Conservation (phyloP, 2,113 vertebrate species). For the Pachyramphus minor region DNA sequence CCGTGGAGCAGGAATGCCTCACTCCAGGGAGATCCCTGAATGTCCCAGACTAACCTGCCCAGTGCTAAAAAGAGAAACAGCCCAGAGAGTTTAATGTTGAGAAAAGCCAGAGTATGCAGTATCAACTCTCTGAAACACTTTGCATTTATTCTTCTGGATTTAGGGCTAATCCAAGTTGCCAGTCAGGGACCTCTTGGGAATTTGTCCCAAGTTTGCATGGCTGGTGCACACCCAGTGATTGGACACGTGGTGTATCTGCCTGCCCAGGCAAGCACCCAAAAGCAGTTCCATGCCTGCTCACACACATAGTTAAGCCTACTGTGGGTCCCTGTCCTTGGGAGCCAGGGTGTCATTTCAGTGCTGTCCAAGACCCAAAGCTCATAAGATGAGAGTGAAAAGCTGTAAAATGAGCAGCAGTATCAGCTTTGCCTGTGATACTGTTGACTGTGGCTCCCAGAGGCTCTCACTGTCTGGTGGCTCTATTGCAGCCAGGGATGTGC, state of each 20-base stretch:
- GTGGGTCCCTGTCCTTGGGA: not conserved
- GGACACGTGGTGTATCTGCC: not conserved
- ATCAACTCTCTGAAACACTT: not conserved
- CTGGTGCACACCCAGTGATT: not conserved
- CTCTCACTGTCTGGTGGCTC: not conserved
- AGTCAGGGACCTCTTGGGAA: not conserved
- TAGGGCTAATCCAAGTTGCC: not conserved
- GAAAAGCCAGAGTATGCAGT: not conserved
- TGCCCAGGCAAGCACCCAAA: not conserved
- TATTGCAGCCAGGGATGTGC: conserved; percentile 7
- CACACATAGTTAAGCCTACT: not conserved
- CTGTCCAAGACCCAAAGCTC: not conserved
- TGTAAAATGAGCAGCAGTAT: not conserved
- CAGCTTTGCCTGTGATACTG: not conserved
- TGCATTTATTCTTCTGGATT: not conserved
- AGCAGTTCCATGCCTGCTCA: not conserved
- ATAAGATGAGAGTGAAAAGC: not conserved
- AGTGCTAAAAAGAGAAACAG: not conserved
- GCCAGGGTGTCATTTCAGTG: not conserved
- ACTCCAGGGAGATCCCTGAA: not conserved
- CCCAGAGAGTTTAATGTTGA: not conserved
- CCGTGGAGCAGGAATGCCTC: not conserved
- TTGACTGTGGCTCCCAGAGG: not conserved
- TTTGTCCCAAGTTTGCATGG: not conserved
- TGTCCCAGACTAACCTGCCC: not conserved